Conservation (phyloP, 2,113 vertebrate genomes). For the Phrynocephalus versicolor region DNA sequence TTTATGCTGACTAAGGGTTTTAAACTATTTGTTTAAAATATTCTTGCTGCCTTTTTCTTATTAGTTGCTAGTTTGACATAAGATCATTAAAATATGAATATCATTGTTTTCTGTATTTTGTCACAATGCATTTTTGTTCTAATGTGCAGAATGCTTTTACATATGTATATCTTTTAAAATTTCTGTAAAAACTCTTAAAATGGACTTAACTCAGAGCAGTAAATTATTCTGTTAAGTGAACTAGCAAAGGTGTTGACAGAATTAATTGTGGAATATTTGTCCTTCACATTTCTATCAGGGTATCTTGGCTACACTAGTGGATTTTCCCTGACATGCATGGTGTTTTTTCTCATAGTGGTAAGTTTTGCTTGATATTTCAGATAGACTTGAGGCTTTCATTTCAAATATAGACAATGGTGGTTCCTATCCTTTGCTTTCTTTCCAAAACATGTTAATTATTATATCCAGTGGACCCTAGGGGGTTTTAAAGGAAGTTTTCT, state of each 20-base stretch:
- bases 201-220: conserved; percentile 2
- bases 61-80: background rate
- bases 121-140: background rate
- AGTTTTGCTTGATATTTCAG: conserved; percentile 62
- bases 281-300: conserved; percentile 71
- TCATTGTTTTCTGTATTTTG: background rate
- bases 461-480: background rate
- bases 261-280: conserved; percentile 34
- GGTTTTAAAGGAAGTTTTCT: background rate
- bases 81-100: background rate
- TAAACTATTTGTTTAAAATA: background rate
- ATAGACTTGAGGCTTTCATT: conserved; percentile 23
- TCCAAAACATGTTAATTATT: background rate
- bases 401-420: conserved; percentile 24
- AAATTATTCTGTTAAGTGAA: conserved; percentile 6
- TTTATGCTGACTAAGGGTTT: background rate
- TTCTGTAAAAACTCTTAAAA: background rate
- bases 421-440: background rate
- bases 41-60: background rate
- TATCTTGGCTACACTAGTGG: conserved; percentile 86
- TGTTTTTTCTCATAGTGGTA: conserved; percentile 96
- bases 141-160: background rate
- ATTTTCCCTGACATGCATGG: conserved; percentile 84
- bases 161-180: background rate
- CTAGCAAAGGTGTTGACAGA: background rate